These are phyloP conservation scores for Serilophus lunatus DNA, from an alignment of 2,113 vertebrate species.

Conservation along the genomic window DNA sequence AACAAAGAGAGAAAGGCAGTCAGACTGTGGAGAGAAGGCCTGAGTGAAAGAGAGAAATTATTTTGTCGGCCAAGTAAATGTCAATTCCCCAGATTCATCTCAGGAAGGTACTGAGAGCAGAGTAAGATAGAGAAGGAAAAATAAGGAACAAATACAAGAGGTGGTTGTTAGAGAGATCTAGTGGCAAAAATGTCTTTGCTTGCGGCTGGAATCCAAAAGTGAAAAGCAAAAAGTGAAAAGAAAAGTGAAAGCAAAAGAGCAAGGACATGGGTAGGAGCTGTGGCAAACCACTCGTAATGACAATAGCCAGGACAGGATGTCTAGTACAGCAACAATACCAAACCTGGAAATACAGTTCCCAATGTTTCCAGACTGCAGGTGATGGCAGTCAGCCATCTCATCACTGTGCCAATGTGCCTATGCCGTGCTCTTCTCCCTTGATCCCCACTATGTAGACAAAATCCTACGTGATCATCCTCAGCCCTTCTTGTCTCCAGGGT, in stretches of 20 bases:
- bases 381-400: background rate
- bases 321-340: background rate
- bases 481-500: background rate
- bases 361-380: background rate
- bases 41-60: background rate
- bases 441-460: accelerated
- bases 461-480: background rate
- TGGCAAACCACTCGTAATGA: background rate
- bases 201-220: background rate
- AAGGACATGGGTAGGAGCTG: background rate
- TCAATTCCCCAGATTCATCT: background rate
- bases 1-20: background rate
- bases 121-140: background rate
- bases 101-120: background rate
- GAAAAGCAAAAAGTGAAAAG: background rate
- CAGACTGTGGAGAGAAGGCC: background rate
- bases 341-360: background rate
- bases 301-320: background rate
- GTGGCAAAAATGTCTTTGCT: background rate
- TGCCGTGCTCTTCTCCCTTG: background rate
- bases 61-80: background rate
- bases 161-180: background rate
- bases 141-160: background rate
- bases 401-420: accelerated
- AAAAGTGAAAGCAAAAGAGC: background rate